Percentiles rank a stretch among this genome's conserved stretches.
These are phyloP conservation scores for Stegana nigrithorax DNA, from an alignment of 2,888 invertebrate species.

Conservation along the genomic window DNA sequence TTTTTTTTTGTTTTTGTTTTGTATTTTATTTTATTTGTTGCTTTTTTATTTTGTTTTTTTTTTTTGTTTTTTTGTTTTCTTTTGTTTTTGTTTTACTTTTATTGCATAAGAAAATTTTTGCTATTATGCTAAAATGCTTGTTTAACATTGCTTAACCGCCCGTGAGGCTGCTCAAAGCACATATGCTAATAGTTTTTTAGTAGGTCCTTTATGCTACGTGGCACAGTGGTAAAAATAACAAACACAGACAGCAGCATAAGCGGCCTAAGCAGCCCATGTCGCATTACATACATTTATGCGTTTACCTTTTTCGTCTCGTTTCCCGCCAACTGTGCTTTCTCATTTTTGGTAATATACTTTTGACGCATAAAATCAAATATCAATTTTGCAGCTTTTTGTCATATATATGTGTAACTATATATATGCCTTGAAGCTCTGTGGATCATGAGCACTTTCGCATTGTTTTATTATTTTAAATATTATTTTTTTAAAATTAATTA, in stretches of 20 bases:
- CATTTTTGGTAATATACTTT: conserved; percentile 31
- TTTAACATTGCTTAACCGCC: conserved; percentile 39
- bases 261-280: conserved; percentile 25
- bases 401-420: too few relatives aligned
- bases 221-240: conserved; percentile 30
- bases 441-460: too few relatives aligned
- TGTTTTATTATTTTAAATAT: too few relatives aligned
- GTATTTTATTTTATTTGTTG: background rate
- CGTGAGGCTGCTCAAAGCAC: conserved; percentile 9
- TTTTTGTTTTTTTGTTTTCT: too few relatives aligned
- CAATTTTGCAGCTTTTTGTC: too few relatives aligned
- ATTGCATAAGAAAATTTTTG: background rate
- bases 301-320: conserved; percentile 13
- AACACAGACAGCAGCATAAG: background rate
- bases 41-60: background rate
- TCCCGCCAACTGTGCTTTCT: background rate
- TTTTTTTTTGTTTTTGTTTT: too few relatives aligned
- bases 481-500: too few relatives aligned
- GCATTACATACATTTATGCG: conserved; percentile 4
- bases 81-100: too few relatives aligned
- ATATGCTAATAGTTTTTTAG: conserved; percentile 40
- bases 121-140: conserved; percentile 37
- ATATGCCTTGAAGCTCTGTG: too few relatives aligned
- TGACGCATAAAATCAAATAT: conserved; percentile 30
- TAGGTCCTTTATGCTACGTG: conserved; percentile 24